Percentiles rank a stretch among this genome's conserved stretches.
Conservation (phyloP, 2,113 vertebrate genomes). For the Oncorhynchus masou region DNA sequence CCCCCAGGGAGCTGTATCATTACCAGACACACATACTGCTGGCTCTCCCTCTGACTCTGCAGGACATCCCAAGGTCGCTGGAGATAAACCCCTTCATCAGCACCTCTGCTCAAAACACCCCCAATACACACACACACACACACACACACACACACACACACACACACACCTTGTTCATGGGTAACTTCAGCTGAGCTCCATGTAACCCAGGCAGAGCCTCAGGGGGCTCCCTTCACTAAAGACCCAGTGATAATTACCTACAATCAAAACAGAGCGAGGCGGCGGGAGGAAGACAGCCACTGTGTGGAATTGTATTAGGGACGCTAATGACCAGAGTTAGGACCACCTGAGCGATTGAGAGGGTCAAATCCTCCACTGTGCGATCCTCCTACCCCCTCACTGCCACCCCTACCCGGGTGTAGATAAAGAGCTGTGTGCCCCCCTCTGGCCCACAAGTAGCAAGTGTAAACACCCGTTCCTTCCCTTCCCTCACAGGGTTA, state of each 20-base stretch:
- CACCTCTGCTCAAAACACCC: conserved; percentile 42
- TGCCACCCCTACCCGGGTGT: conserved; percentile 30
- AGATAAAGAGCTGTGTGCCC: conserved; percentile 71
- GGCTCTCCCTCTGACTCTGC: conserved; percentile 52
- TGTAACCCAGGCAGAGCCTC: conserved; percentile 9
- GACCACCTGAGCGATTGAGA: background rate
- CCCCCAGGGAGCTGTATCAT: conserved; percentile 1
- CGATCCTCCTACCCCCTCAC: background rate
- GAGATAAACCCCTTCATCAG: conserved; percentile 55
- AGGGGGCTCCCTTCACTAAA: conserved; percentile 20
- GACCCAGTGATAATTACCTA: conserved; percentile 41
- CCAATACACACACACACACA: conserved; percentile 25
- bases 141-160: conserved; percentile 17
- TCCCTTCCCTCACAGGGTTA: conserved; percentile 64
- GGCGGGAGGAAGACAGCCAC: conserved; percentile 8
- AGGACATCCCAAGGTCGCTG: conserved; percentile 57
- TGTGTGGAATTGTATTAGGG: too few relatives aligned
- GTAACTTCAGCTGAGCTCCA: conserved; percentile 1
- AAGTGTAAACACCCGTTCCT: conserved; percentile 66
- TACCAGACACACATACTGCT: background rate
- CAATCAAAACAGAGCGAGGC: conserved; percentile 19
- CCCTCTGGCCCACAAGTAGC: conserved; percentile 65
- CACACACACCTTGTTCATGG: conserved; percentile 10
- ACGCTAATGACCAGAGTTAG: background rate
- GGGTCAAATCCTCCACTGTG: background rate